Evolutionary conservation across 2,113 vertebrate species (phyloP), one percentile per base, ranked within the genome.

Genomic region (Ursus arctos): DNA sequence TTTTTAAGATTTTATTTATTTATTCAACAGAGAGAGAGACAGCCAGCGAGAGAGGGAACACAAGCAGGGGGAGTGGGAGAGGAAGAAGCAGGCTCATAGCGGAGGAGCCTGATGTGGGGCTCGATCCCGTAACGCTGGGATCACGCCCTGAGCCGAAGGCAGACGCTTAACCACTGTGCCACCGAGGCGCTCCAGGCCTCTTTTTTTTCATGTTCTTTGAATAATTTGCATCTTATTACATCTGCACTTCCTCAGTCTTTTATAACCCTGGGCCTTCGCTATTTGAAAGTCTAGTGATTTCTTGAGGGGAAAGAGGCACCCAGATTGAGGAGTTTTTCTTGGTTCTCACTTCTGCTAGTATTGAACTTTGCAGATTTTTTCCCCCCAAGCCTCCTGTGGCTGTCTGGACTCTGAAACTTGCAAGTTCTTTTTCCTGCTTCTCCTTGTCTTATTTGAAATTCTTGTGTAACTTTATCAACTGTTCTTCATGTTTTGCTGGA

Each of bases 401-500:
- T 89, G 22, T 88, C 15, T 94, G 47, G 51, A 76, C 6, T 93
- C 24, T 69, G 57, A 96, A 90, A 90, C 74, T n/a, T 91, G 43
- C 49, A 93, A 69, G 22, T 93, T 95, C 5, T 77, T 83, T 76
- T 84, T 84, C 19, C 12, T 71, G 5, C 31, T 51, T 88, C 4
- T 80, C 26, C 49, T 80, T 81, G 26, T 76, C 3, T 63, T 80
- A 15, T 82, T 40, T 83, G 82, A 91, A 91, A 47, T 91, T 11
- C 22, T 83, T 83, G 3, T 59, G 26, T 77, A 59, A 51, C 28
- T 82, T 61, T 81, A 72, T n/a, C 82, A 82, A 4, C 36, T 67
- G 12, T 91, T 21, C 43, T 87, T 95, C 40, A 40, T 91, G 83
- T 92, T 96, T 92, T 92, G 21, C 69, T 6, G 51, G 47, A 91